Evolutionary conservation across 2,888 invertebrate genomes (phyloP).

Genomic region (Argyresthia albistria): DNA sequence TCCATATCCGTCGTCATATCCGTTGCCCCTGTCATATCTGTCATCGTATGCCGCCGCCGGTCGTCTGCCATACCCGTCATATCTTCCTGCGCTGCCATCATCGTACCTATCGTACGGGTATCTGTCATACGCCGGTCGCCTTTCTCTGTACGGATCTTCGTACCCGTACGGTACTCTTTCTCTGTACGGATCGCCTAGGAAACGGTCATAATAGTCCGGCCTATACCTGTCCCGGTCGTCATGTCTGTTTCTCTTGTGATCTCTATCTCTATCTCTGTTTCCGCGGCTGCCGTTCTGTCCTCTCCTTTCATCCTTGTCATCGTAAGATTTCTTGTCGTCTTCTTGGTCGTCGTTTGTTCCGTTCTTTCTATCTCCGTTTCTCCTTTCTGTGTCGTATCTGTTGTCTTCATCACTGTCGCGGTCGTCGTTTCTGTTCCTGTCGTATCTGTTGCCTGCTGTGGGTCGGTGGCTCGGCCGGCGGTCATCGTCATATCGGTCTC

Average conservation of each 20-base stretch:
- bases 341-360: constrained; percentile 43
- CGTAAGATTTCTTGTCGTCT: constrained; percentile 28
- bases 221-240: constrained; percentile 53
- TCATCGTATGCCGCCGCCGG: constrained; percentile 31
- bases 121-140: constrained; percentile 43
- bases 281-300: constrained; percentile 20
- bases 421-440: constrained; percentile 28
- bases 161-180: constrained; percentile 38
- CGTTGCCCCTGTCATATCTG: constrained; percentile 25
- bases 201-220: constrained; percentile 57
- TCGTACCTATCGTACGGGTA: constrained; percentile 35
- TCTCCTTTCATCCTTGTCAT: constrained; percentile 29
- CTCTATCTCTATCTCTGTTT: constrained; percentile 23
- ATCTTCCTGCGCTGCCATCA: constrained; percentile 21
- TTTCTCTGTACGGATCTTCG: constrained; percentile 40
- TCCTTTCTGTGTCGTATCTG: constrained; percentile 24
- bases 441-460: constrained; percentile 43
- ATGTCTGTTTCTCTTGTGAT: constrained; percentile 32
- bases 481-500: constrained; percentile 31
- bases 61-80: constrained; percentile 32
- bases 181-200: constrained; percentile 49
- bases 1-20: constrained; percentile 44
- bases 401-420: constrained; percentile 25
- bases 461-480: constrained; percentile 35
- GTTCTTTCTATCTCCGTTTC: constrained; percentile 29